Evolutionary conservation across 1,140 invertebrate species (phyloP).

Genomic region (Caenorhabditis briggsae): DNA sequence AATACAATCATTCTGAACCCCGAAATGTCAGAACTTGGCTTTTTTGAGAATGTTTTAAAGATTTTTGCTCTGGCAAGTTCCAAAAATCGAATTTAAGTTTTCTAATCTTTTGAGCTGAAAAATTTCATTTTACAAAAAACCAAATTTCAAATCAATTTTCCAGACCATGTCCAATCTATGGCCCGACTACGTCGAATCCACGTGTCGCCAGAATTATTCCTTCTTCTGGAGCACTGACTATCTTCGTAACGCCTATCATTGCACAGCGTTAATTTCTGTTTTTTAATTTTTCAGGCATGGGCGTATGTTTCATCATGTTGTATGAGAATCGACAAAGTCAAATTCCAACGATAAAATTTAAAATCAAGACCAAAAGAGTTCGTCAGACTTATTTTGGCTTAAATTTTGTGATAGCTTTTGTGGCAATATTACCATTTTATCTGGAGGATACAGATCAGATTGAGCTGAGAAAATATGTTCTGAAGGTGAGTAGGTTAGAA

Average conservation of each 20-base stretch:
- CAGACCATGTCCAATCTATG: background rate
- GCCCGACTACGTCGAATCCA: background rate
- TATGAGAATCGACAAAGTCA: conserved; percentile 45
- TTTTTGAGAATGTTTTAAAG: too few species aligned
- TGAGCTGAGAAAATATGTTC: background rate
- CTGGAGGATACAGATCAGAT: conserved; percentile 8
- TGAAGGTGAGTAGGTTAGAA: conserved; percentile 11
- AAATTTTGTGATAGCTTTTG: background rate
- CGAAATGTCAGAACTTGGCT: too few species aligned
- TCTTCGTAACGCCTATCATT: conserved; percentile 28
- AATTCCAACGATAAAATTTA: conserved; percentile 30
- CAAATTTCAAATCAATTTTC: too few species aligned
- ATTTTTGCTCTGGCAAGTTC: too few species aligned
- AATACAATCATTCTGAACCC: too few species aligned
- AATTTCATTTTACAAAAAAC: too few species aligned
- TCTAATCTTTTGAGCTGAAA: too few species aligned
- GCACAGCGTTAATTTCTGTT: background rate
- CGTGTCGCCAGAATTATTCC: conserved; percentile 5
- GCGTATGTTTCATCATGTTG: background rate
- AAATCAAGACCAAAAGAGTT: background rate
- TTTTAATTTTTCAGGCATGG: background rate
- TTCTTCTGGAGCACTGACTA: conserved; percentile 1
- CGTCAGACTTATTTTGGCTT: background rate
- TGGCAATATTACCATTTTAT: background rate
- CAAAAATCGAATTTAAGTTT: too few species aligned